phyloP scores from a whole-genome alignment of 1,140 invertebrate species.

The Psix sp. region DNA sequence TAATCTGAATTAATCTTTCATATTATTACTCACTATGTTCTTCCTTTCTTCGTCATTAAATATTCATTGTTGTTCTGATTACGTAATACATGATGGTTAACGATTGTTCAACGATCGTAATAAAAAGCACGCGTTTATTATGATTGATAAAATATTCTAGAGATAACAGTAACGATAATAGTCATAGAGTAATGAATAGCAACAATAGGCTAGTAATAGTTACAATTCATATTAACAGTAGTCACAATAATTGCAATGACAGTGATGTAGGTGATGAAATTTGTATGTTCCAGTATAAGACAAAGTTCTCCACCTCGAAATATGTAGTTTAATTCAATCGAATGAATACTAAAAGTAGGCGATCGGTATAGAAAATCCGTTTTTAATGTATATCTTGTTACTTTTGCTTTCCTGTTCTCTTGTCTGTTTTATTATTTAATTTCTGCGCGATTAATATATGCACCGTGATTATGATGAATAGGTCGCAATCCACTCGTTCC shows the following conservation, averaged over 20 bases:
- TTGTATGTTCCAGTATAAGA: slow-evolving; percentile 35
- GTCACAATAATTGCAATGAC: slow-evolving; percentile 55
- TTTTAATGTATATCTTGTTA: slow-evolving; percentile 16
- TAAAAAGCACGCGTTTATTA: slow-evolving; percentile 56
- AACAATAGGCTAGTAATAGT: slow-evolving; percentile 57
- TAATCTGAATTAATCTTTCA: slow-evolving; percentile 38
- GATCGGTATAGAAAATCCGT: slow-evolving; percentile 45
- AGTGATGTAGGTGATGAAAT: slow-evolving; percentile 51
- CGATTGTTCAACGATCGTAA: slow-evolving; percentile 56
- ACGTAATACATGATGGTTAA: slow-evolving; percentile 52
- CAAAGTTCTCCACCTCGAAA: slow-evolving; percentile 22
- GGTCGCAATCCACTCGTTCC: slow-evolving; percentile 50
- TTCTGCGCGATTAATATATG: slow-evolving; percentile 23
- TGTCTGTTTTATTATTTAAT: slow-evolving; percentile 3
- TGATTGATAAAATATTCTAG: slow-evolving; percentile 58
- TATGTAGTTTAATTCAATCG: slow-evolving; percentile 26
- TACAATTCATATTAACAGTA: slow-evolving; percentile 58
- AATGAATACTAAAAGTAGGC: slow-evolving; percentile 53
- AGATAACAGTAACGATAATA: slow-evolving; percentile 60
- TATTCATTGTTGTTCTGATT: too few species aligned
- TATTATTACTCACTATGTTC: slow-evolving; percentile 25
- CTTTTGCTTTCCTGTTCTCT: slow-evolving; percentile 15
- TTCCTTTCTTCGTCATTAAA: slow-evolving; percentile 36
- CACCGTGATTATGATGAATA: slow-evolving; percentile 32
- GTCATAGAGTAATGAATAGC: slow-evolving; percentile 56